Evolutionary conservation across 2,797 vertebrate species (phyloP).

Genomic region (Anguilla pacifica): DNA sequence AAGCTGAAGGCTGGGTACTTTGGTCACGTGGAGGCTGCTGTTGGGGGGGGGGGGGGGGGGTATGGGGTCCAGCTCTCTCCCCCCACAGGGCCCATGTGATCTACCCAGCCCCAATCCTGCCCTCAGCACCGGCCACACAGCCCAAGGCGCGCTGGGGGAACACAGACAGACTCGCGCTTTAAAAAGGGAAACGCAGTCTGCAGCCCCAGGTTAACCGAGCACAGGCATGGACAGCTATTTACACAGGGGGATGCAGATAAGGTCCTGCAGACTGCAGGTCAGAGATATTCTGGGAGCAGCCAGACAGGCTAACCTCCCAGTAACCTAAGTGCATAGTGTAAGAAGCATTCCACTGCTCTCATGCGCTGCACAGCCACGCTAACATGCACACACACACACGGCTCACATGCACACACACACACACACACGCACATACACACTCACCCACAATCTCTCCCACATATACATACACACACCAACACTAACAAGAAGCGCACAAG

Average conservation of each 20-base stretch:
- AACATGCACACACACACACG: not conserved
- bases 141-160: conserved; percentile 49
- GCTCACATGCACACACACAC: not conserved
- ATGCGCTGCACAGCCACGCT: not conserved
- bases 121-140: conserved; percentile 42
- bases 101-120: conserved; percentile 51
- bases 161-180: conserved; percentile 65
- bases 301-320: conserved; percentile 75
- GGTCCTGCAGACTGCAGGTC: conserved; percentile 55
- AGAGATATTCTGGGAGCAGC: conserved; percentile 65
- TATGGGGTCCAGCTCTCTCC: not conserved
- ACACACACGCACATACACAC: not conserved
- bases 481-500: conserved; percentile 10
- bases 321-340: conserved; percentile 69
- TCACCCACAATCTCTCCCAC: not conserved
- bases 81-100: conserved; percentile 22
- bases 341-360: not conserved
- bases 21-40: not conserved
- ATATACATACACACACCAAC: not conserved
- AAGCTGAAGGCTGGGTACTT: not conserved
- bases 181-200: conserved; percentile 62
- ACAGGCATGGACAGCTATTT: conserved; percentile 68
- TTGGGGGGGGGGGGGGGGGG: not conserved
- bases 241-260: conserved; percentile 52
- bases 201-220: conserved; percentile 54